These are phyloP conservation scores for Epinephelus cyanopodus DNA, from an alignment of 2,113 vertebrate genomes.

Conservation along the genomic window DNA sequence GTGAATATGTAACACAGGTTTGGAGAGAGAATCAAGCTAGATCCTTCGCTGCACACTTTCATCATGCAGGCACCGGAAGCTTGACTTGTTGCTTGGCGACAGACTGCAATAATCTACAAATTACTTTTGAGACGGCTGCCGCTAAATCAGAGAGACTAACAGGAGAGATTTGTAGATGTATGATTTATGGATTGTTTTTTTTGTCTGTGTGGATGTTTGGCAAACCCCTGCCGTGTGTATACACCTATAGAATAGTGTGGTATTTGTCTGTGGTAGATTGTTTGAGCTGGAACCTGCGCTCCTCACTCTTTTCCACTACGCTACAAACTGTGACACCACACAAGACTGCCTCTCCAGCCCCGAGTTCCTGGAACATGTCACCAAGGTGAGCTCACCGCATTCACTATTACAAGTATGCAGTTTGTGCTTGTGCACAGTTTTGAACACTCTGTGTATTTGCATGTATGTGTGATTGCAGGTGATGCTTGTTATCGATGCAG, in stretches of 20 bases:
- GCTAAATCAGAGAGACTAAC: conserved; percentile 59
- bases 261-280: conserved; percentile 85
- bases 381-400: conserved; percentile 88
- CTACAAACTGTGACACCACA: conserved; percentile 88
- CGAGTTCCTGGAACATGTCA: conserved; percentile 94
- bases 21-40: conserved; percentile 25
- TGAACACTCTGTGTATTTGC: not conserved
- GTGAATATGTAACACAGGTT: conserved; percentile 47
- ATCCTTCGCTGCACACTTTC: conserved; percentile 60
- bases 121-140: conserved; percentile 74
- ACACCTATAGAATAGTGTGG: conserved; percentile 44
- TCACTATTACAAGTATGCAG: not conserved
- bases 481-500: conserved; percentile 95
- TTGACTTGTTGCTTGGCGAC: conserved; percentile 88
- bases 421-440: not conserved
- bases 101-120: conserved; percentile 80
- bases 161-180: conserved; percentile 45
- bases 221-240: conserved; percentile 17
- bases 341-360: conserved; percentile 93
- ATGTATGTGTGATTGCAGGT: conserved; percentile 82
- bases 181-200: conserved; percentile 44
- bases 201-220: conserved; percentile 29
- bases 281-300: conserved; percentile 94
- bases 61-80: conserved; percentile 72
- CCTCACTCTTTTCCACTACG: conserved; percentile 92